Evolutionary conservation across 2,888 invertebrate genomes (phyloP), one percentile per base, ranked within the genome.

Genomic region (Hermaeophaga mercurialis): DNA sequence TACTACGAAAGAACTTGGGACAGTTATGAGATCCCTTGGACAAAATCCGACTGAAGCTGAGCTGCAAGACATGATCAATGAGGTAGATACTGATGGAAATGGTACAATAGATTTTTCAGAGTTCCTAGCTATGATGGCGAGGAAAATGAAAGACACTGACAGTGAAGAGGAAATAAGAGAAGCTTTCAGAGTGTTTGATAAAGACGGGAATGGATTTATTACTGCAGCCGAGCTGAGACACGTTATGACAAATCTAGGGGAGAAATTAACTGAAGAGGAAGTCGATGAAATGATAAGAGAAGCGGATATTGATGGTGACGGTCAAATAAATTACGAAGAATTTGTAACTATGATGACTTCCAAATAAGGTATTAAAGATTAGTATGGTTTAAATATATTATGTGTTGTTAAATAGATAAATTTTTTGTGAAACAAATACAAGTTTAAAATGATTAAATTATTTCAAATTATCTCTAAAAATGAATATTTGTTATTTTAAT

Each of bases 91-190:
- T 70, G 92, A 93, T 79, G 88, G 87, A 87, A 75, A 79, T 83
- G 80, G 52, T 59, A 96, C 49, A 2, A 55, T 55, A 7, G 55
- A 55, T 49, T 55, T 55, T 43, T 15, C 41, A 7, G 83, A 55
- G 31, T 97, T 96, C 85, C 86, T 97, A 75, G 95, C 96, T 75
- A 96, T 97, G 95, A 96, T 97, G 96, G 96, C 96, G 75, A 87
- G 95, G 78, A 96, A 96, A 85, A 95, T 96, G 94, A 96, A 96
- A 81, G 95, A 96, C 82, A 96, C 95, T 66, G 96, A 96, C 82
- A 90, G 93, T 78, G 94, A 94, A 85, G 94, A 95, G 80, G 95
- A 96, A 81, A 55, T 55, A 17, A 46, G 55, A 7, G 55, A 55
- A 26, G 95, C 96, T 68, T 91, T 96, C 87, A 87, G 94, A 81